Conservation (phyloP, 1,140 invertebrate genomes). For the Monomorium pharaonis region DNA sequence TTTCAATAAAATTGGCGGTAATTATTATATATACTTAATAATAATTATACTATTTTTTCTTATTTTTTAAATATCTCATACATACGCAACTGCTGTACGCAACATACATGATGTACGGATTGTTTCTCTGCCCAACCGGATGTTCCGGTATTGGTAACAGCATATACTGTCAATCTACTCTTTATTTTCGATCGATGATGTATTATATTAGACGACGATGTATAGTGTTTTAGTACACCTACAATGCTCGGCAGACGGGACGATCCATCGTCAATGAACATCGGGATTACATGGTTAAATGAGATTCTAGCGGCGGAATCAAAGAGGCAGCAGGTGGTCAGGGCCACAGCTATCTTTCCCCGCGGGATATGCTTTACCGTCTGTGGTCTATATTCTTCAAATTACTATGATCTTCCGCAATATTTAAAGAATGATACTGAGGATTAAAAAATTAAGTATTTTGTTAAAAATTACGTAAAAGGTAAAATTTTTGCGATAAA, state of each 20-base stretch:
- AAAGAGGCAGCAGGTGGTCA: slow-evolving; percentile 85
- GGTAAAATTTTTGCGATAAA: background rate
- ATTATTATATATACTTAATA: background rate
- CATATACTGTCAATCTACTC: slow-evolving; percentile 54
- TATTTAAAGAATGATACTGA: slow-evolving; percentile 41
- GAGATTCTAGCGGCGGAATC: slow-evolving; percentile 83
- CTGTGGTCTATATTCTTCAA: slow-evolving; percentile 54
- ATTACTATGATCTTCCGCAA: slow-evolving; percentile 40
- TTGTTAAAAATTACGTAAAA: background rate
- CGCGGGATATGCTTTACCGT: slow-evolving; percentile 61
- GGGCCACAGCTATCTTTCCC: slow-evolving; percentile 71
- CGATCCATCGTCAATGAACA: slow-evolving; percentile 81
- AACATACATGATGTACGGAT: background rate
- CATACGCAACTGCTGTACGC: no score
- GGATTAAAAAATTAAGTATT: background rate
- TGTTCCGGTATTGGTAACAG: slow-evolving; percentile 50
- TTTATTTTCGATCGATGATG: slow-evolving; percentile 71
- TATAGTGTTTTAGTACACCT: slow-evolving; percentile 72
- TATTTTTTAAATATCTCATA: background rate
- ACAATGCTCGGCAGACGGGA: slow-evolving; percentile 66
- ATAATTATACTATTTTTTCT: no score
- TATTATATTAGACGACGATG: slow-evolving; percentile 71
- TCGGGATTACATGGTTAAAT: slow-evolving; percentile 83
- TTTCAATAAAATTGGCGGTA: no score
- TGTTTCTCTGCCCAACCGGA: slow-evolving; percentile 31